Evolutionary conservation across 1,140 invertebrate genomes (phyloP), one percentile per base, ranked within the genome.

Genomic region (Arctopsyche grandis): DNA sequence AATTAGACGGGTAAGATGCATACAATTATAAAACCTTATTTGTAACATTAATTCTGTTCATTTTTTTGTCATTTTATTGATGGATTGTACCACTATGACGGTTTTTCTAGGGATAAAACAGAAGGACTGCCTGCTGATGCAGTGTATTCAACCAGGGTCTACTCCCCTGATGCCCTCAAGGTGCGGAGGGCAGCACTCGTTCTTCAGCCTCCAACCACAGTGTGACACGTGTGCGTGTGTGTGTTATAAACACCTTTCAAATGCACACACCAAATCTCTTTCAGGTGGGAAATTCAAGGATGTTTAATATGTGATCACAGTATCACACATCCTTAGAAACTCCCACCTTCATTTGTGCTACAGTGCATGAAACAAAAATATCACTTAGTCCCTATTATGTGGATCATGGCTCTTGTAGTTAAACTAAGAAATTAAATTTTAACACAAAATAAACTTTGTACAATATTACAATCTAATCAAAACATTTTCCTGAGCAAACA

Each of bases 101-200:
- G 1, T 24, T 75, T 81, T 86, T 87, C 24, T 84, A 91, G 91
- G 80, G 90, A 91, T 85, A 91, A 91, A 85, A 83, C 86, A 21
- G 90, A 91, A 80, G 89, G 88, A 0, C 87, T 90, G 16, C 90
- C 90, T 16, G 90, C 89, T 26, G 90, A 91, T 84, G 90, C 90
- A 9, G 89, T 91, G 71, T 91, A 91, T 84, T 89, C 87, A 21
- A 88, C 89, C 52, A 87, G 87, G 19, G 84, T 84, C 44, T 89
- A 89, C 85, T 92, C 91, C 83, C 92, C 92, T 43, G 93, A 91
- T 85, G 92, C 92, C 85, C 92, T 93, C 91, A 93, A 93, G 92
- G 93, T 93, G 89, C 92, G 92, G 87, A 91, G 93, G 85, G 92
- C 93, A 84, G 92, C 93, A 84, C 92, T 93, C 89, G 92, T 93